Base-by-base conservation (phyloP, 2,113 vertebrate species). In the Toxotes chatareus region DNA sequence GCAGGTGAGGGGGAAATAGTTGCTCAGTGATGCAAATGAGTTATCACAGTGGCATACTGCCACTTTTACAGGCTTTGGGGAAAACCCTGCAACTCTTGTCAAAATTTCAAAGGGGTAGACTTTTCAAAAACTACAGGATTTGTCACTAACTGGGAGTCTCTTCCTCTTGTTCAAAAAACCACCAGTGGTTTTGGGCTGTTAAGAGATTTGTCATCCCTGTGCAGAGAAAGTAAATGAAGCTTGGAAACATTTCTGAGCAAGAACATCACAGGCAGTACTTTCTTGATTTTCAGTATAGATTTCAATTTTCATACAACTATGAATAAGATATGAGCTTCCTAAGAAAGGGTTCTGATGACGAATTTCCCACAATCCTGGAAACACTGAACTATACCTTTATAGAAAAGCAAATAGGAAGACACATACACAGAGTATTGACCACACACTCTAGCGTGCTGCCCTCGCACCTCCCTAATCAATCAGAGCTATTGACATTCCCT, bases 381-480 rank as follows among this genome's bases (percentile, higher is more conserved):
- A 66, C 2, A 60, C 40, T 38, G 19, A 68, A 67, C 19, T 2
- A 34, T 19, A 38, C 3, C 31, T 81, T 64, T 56, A 76, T 51
- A 57, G 1, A 11, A 56, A 42, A 67, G 56, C 2, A 66, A n/a
- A 73, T 21, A 60, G 10, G 57, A 84, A 71, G 46, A 9, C 10
- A 14, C 44, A 79, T 21, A 23, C 36, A 32, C 7, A 62, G 0
- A 63, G 3, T n/a, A 66, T 11, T 80, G 31, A 84, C 4, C 40
- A 65, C 32, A 53, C 42, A 65, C 21, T 59, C 61, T 21, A 38
- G 55, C 57, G 7, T 31, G 4, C 80, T 67, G 61, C 70, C 56
- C 79, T 72, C 75, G 80, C 66, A 51, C 21, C 73, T 59, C 19
- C 38, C 67, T 69, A 75, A 88, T 91, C 86, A 87, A 86, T 90